phyloP scores from a whole-genome alignment of 2,113 vertebrate species.

The Tupaia chinensis region DNA sequence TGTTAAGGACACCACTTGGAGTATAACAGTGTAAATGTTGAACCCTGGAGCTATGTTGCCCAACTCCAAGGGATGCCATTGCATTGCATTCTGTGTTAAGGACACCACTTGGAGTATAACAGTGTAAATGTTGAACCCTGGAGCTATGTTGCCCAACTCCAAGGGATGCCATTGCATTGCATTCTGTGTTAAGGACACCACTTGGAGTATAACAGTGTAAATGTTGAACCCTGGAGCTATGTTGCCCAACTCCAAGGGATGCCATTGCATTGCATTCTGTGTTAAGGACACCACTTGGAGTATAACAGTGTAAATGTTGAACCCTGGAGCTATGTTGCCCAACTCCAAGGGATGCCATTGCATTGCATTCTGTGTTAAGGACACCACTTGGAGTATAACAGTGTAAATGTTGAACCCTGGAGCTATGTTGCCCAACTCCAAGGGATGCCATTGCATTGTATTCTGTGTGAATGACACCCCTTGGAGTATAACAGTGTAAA shows the following conservation, averaged over 20 bases:
- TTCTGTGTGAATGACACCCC: background rate
- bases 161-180: background rate
- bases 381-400: too few relatives aligned
- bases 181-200: background rate
- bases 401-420: too few relatives aligned
- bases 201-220: background rate
- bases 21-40: background rate
- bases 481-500: background rate
- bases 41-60: background rate
- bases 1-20: background rate
- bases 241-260: too few relatives aligned
- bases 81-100: too few relatives aligned
- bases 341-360: background rate
- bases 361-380: too few relatives aligned
- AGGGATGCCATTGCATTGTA: background rate
- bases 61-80: too few relatives aligned
- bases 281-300: too few relatives aligned
- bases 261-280: too few relatives aligned
- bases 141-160: background rate
- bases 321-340: background rate
- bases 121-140: too few relatives aligned
- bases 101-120: too few relatives aligned
- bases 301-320: too few relatives aligned
- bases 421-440: background rate
- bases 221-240: background rate